These are phyloP conservation scores for Sarcoramphus papa DNA, from an alignment of 2,797 vertebrate genomes.

Conservation along the genomic window DNA sequence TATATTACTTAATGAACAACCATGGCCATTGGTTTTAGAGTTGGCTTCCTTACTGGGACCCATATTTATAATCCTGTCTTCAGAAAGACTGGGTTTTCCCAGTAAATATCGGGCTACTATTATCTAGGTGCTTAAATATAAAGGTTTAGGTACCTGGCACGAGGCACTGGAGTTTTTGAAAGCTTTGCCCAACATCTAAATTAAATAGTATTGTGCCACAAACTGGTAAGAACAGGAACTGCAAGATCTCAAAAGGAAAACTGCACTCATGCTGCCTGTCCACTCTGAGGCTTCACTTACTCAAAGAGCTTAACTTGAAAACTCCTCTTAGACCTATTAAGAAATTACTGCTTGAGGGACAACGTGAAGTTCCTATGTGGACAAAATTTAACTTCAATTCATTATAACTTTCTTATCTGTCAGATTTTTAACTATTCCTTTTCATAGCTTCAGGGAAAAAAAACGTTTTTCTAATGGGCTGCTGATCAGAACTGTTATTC, in stretches of 20 bases:
- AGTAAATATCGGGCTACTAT: not conserved
- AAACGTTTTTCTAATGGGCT: constrained; percentile 66
- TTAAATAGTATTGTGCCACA: constrained; percentile 1
- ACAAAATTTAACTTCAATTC: not conserved
- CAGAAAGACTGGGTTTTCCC: not conserved
- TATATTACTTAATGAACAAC: not conserved
- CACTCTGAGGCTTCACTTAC: not conserved
- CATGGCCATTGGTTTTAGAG: not conserved
- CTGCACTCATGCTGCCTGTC: not conserved
- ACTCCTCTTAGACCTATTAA: not conserved
- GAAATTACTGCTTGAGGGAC: not conserved
- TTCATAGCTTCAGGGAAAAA: not conserved
- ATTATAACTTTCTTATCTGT: constrained; percentile 9
- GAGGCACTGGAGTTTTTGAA: not conserved
- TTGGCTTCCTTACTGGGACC: not conserved
- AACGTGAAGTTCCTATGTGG: not conserved
- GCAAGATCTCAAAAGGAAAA: not conserved
- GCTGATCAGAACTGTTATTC: constrained; percentile 75
- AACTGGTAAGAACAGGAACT: not conserved
- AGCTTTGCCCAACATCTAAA: not conserved
- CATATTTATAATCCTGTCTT: not conserved
- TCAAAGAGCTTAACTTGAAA: not conserved
- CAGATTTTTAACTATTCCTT: constrained; percentile 53
- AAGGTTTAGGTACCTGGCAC: not conserved
- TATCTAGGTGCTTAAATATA: not conserved